Percentiles rank a stretch among this genome's conserved stretches.
Evolutionary conservation across 2,797 vertebrate genomes (phyloP).

Genomic region (Manis javanica): DNA sequence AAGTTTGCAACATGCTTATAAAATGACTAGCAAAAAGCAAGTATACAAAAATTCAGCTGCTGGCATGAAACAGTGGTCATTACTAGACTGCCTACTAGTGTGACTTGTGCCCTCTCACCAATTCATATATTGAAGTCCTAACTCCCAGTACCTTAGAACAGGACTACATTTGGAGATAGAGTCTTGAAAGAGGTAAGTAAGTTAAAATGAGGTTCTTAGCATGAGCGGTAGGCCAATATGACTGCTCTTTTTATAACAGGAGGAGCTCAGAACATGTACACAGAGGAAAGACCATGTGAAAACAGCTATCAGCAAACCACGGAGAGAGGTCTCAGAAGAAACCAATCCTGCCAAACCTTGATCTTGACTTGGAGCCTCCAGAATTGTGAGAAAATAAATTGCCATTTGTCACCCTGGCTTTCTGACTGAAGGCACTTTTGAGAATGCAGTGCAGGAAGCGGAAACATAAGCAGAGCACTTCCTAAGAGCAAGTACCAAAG

Average conservation of each 20-base stretch:
- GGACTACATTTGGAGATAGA: neutral
- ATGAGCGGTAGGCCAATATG: neutral
- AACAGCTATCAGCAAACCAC: neutral
- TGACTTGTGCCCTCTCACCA: neutral
- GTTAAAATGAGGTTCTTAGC: neutral
- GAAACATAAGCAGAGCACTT: neutral
- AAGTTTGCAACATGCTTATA: neutral
- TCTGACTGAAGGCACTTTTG: neutral
- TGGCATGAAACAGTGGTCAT: neutral
- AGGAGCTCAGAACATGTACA: neutral
- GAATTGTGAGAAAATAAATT: neutral
- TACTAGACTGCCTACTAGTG: neutral
- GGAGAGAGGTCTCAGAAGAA: neutral
- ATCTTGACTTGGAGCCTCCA: neutral
- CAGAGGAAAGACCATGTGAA: neutral
- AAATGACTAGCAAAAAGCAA: slow-evolving; percentile 33
- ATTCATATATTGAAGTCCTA: neutral
- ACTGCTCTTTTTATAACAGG: neutral
- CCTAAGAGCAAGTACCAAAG: neutral
- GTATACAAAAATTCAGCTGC: neutral
- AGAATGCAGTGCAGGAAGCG: neutral
- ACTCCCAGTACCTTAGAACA: neutral
- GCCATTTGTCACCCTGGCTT: neutral
- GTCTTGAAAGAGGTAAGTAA: neutral
- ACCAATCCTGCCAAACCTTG: neutral